Percentiles rank a stretch among this genome's conserved stretches.
These are phyloP conservation scores for Drosophila nebulosa DNA, from an alignment of 1,140 invertebrate genomes.

Conservation along the genomic window DNA sequence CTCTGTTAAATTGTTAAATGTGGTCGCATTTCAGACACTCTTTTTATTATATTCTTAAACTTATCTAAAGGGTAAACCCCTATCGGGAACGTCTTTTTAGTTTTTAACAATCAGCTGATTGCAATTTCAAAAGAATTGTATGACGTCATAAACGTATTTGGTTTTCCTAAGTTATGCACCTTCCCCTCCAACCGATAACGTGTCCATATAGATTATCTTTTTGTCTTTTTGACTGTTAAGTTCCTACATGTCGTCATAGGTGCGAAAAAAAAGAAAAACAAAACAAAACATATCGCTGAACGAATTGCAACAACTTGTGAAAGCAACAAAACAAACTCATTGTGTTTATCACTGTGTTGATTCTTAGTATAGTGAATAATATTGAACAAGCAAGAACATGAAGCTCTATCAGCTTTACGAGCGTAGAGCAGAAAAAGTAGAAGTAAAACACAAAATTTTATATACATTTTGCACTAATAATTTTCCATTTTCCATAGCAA, in stretches of 20 bases:
- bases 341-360: neutral
- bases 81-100: neutral
- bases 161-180: neutral
- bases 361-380: neutral
- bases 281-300: neutral
- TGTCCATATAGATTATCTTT: neutral
- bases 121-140: conserved; percentile 39
- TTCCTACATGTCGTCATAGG: neutral
- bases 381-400: conserved; percentile 18
- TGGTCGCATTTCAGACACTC: too few relatives aligned
- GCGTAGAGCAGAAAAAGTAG: conserved; percentile 19
- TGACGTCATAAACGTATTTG: conserved; percentile 21
- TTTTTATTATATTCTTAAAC: too few relatives aligned
- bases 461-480: neutral
- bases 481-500: conserved; percentile 49
- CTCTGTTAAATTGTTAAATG: too few relatives aligned
- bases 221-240: neutral
- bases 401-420: conserved; percentile 40
- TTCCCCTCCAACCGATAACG: neutral
- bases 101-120: neutral
- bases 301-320: conserved; percentile 35
- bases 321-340: conserved; percentile 9
- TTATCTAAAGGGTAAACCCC: neutral
- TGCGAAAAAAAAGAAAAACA: neutral
- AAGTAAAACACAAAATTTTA: neutral